Base-by-base conservation (phyloP, 2,113 vertebrate genomes). In the Alouatta palliata region DNA sequence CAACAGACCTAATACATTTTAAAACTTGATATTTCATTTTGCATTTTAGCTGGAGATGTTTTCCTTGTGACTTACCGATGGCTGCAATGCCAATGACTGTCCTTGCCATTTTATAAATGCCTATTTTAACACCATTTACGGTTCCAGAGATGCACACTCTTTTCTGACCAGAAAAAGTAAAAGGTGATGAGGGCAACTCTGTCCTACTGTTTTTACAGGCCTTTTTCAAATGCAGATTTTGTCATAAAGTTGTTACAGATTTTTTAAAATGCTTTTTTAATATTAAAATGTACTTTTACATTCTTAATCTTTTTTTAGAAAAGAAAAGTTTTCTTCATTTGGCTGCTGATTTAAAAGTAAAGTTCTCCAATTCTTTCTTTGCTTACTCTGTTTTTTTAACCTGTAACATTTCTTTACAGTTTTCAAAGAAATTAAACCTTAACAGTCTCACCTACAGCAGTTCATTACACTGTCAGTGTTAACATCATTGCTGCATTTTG, bases 1-100 rank as follows among this genome's bases (percentile, higher is more conserved):
- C 99, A 99, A 98, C 99, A 99, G 98, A 99, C 99, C 98, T 99
- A 99, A 98, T 86, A 49, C 79, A 0, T 3, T 87, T 97, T 87
- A 77, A 94, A 93, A 95, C 97, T 98, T 98, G 83, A 52, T 95
- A 97, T 94, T 97, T 64, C 83, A 85, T 97, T 97, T 97, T 97
- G 47, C 93, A 27, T 97, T 90, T 90, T 97, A 97, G 92, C 76
- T 96, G 90, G 87, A 96, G 32, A 90, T 97, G 93, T 97, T 98
- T 98, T 91, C 71, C 95, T 96, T 98, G 97, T 98, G 97, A 97
- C 96, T 97, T 97, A 58, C 87, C 95, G 91, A 95, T 98, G 95
- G 95, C 96, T 83, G 27, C 91, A 79, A 25, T 93, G 96, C 93
- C 93, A 92, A 6, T 92, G 96, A 97, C 94, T 96, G 56, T 97